phyloP scores from a whole-genome alignment of 2,888 invertebrate species.

The Campoletis raptor region DNA sequence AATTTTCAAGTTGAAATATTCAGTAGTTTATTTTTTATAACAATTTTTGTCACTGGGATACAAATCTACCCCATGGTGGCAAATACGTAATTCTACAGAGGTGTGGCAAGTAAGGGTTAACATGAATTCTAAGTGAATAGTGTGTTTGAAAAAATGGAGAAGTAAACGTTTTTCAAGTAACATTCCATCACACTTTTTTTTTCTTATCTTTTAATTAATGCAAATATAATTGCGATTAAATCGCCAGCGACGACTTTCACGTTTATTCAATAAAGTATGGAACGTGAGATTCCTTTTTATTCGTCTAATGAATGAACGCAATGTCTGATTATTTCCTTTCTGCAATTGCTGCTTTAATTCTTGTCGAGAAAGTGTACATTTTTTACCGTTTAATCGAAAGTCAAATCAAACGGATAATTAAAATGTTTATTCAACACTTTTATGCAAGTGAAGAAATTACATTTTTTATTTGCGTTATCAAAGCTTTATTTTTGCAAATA shows the following conservation, averaged over 20 bases:
- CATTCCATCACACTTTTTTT: not conserved
- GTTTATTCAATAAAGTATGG: slow-evolving; percentile 42
- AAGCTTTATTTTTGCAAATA: not conserved
- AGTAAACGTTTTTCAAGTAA: not conserved
- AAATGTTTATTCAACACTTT: not conserved
- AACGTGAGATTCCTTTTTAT: slow-evolving; percentile 31
- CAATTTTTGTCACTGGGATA: too few species aligned
- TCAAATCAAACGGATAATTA: not conserved
- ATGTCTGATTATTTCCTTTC: slow-evolving; percentile 24
- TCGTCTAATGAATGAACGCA: slow-evolving; percentile 34
- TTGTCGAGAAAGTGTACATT: not conserved
- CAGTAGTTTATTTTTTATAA: too few species aligned
- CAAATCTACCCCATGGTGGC: too few species aligned
- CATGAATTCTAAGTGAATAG: not conserved
- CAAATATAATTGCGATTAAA: not conserved
- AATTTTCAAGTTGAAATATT: too few species aligned
- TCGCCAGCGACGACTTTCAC: slow-evolving; percentile 46
- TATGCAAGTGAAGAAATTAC: not conserved
- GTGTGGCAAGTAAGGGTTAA: too few species aligned
- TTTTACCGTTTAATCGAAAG: slow-evolving; percentile 1
- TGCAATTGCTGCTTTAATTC: not conserved
- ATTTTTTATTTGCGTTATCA: not conserved
- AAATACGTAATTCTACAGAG: too few species aligned
- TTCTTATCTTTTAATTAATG: slow-evolving; percentile 20
- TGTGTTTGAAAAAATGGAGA: not conserved